phyloP scores from a whole-genome alignment of 2,113 vertebrate genomes.

The Charina bottae region DNA sequence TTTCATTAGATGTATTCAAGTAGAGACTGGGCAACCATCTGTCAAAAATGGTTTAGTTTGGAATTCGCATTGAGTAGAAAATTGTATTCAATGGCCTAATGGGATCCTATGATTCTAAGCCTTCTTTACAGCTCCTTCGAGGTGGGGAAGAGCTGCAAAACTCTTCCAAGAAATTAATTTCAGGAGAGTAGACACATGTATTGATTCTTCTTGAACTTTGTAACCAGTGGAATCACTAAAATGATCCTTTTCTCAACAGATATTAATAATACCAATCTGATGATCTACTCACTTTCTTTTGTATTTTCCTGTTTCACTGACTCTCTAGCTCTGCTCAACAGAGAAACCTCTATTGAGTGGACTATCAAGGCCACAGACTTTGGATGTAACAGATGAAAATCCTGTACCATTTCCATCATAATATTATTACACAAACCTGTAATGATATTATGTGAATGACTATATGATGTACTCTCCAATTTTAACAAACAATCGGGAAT shows the following conservation, averaged over 20 bases:
- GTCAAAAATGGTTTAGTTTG: background rate
- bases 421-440: background rate
- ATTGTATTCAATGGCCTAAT: background rate
- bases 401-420: background rate
- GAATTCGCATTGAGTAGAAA: background rate
- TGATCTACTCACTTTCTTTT: background rate
- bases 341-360: background rate
- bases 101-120: background rate
- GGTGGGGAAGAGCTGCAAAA: background rate
- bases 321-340: background rate
- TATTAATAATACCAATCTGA: background rate
- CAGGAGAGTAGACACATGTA: background rate
- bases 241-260: background rate
- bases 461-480: background rate
- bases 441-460: background rate
- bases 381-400: background rate
- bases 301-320: background rate
- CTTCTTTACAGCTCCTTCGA: background rate
- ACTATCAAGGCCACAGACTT: background rate
- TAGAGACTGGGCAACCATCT: background rate
- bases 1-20: background rate
- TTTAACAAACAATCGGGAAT: background rate
- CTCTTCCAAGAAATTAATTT: background rate
- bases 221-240: background rate
- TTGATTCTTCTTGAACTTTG: background rate